A percentile compares a stretch with the other conserved stretches of the same genome.
Conservation (phyloP, 2,113 vertebrate species). For the Sapayoa aenigma region DNA sequence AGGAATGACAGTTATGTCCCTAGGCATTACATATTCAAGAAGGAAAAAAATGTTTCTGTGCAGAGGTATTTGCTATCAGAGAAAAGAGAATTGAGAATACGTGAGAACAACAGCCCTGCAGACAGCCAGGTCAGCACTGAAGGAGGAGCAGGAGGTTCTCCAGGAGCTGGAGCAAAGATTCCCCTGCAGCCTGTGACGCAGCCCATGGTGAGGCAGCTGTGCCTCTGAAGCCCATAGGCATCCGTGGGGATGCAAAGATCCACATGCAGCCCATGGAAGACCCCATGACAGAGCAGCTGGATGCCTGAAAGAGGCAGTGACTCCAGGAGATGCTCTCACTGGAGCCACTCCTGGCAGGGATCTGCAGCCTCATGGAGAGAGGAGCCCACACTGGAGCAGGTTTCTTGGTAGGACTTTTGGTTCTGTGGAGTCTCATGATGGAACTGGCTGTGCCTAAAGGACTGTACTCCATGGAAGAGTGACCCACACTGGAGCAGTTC, state of each 20-base stretch:
- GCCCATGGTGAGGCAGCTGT: background rate
- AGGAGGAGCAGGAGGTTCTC: background rate
- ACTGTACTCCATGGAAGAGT: background rate
- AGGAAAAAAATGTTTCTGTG: background rate
- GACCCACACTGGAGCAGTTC: background rate
- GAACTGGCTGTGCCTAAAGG: background rate
- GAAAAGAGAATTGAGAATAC: accelerated
- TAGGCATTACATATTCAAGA: too few species aligned
- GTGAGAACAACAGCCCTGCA: background rate
- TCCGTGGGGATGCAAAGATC: background rate
- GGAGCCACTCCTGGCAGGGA: background rate
- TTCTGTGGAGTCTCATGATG: too few species aligned
- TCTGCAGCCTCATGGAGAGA: background rate
- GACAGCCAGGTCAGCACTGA: accelerated
- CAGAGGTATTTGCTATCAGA: background rate
- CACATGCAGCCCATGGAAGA: background rate
- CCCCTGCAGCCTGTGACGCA: background rate
- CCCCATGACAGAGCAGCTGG: background rate
- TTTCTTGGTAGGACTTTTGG: background rate
- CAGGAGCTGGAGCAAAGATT: background rate
- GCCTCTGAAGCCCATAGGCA: background rate
- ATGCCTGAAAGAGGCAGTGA: background rate
- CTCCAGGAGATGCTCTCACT: too few species aligned
- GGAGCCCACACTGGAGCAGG: background rate
- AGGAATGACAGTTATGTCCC: background rate